Base-by-base conservation (phyloP, 2,797 vertebrate genomes). In the Decapterus maruadsi region DNA sequence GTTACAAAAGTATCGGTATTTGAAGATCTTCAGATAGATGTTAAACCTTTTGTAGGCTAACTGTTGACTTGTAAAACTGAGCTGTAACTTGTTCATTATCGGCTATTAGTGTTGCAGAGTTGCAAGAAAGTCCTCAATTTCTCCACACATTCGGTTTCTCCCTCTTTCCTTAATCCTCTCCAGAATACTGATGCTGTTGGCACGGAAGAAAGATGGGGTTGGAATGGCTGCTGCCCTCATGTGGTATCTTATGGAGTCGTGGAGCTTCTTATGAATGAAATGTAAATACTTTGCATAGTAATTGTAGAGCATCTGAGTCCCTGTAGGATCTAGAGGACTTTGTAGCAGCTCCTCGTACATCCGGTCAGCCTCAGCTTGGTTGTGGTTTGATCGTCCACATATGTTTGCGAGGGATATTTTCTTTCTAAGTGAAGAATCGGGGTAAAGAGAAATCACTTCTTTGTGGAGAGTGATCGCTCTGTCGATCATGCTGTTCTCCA, bases 361-460 rank as follows among this genome's bases (percentile, higher is more conserved):
- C 53, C 72, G 26, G 26, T 26, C 26, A 26, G 26, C 26, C 26
- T 26, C 26, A 26, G 1, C 26, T 26, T 26, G 26, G 51, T 51
- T 29, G 2, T 38, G n/a, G 3, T 22, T 57, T 0, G 68, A 80
- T 31, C 69, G 2, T 29, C 50, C 71, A 0, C 84, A 79, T 0
- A 90, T 68, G 63, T 58, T 68, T 8, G 93, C 91, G 0, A 91
- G 85, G 26, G 55, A 12, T 14, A 91, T 66, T 31, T 80, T 65
- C 3, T 8, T 60, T 14, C 50, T 69, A 0, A 86, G 43, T 0
- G 85, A 83, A 1, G 88, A 81, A 1, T 87, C 16, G 4, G 91
- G 87, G 58, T 94, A 93, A 13, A 91, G 89, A 11, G 51, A 6
- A 16, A 92, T 88, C 20, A 87, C 84, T 1, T 93, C 84, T 14